Evolutionary conservation across 2,888 invertebrate species (phyloP), one percentile per base, ranked within the genome.

Genomic region (Lymantria dispar): DNA sequence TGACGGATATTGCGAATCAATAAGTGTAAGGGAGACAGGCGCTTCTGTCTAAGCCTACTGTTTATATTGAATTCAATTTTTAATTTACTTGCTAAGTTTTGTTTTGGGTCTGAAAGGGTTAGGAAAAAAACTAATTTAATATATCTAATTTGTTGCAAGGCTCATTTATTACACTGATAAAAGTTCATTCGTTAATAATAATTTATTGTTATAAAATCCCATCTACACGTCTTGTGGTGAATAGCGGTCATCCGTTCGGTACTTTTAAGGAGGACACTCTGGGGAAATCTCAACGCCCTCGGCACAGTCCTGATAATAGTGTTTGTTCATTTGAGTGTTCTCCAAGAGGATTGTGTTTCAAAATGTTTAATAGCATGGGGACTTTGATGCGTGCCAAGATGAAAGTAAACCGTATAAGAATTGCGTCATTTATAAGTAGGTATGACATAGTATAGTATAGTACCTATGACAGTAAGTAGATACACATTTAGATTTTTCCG

Each of bases 321-420:
- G 90, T 89, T 89, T 88, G 86, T 80, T 86, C 87, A 84, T 89
- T 87, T 86, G 78, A 90, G 90, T 84, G 86, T 80, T 76, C 83
- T 85, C 74, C 76, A 73, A 58, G 64, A 64, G 78, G 80, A 80
- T 85, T 85, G 81, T 83, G 78, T 83, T 76, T 74, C 75, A 70
- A 63, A 55, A 54, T 59, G 68, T 62, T 70, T 80, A 79, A 82
- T 84, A 75, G 78, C 60, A 58, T 58, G 59, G 67, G 75, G 72
- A 64, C 62, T 47, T 58, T 59, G 64, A 54, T 64, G 70, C 62
- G 62, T 67, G 68, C 55, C 57, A 68, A 65, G 68, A 72, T 72
- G 65, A 45, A 47, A 46, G 45, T 38, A 50, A 42, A 57, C 52
- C 53, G 45, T 59, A 57, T 58, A 56, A 57, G 59, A 39, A 33